Evolutionary conservation across 2,113 vertebrate genomes (phyloP), one percentile per base, ranked within the genome.

Genomic region (Cairina moschata): DNA sequence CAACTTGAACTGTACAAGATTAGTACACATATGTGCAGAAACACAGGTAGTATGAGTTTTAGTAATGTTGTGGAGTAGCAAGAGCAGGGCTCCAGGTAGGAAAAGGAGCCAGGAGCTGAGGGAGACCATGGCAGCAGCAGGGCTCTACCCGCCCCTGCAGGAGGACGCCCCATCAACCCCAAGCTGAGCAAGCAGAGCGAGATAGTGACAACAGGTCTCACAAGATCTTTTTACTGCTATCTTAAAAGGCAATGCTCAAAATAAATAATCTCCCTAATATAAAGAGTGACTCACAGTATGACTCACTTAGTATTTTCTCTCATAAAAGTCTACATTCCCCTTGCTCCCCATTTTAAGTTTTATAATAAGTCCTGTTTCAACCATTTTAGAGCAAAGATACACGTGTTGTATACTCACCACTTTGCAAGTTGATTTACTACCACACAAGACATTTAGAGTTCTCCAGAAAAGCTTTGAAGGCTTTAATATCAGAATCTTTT

Each of bases 401-500:
- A 50, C 71, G 73, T 7, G 13, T 1, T n/a, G 73, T 38, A 36
- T 8, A 90, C 69, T 23, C 87, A 74, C 48, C 62, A 83, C 69
- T 94, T 91, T 82, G 62, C 83, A 77, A 85, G 76, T 17, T 90
- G 91, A 95, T 96, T 96, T 95, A 93, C 86, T 95, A 87, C 69
- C 40, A 58, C 56, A 94, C 42, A 84, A 97, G 90, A 72, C 90
- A 75, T 90, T 86, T 84, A 78, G 79, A 46, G 36, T 26, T 75
- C 78, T 91, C 88, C 77, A 86, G 93, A 91, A 86, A 90, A 67
- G 52, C 68, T 92, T 65, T 91, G 86, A 87, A 91, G 68, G 52
- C 34, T 95, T 95, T 96, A 92, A 90, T 94, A 96, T 85, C 72
- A 96, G 72, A 93, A 92, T 94, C 58, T 85, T 95, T 96, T 90